These are phyloP conservation scores for Gobio occitaniae DNA, from an alignment of 2,797 vertebrate genomes.

Conservation along the genomic window DNA sequence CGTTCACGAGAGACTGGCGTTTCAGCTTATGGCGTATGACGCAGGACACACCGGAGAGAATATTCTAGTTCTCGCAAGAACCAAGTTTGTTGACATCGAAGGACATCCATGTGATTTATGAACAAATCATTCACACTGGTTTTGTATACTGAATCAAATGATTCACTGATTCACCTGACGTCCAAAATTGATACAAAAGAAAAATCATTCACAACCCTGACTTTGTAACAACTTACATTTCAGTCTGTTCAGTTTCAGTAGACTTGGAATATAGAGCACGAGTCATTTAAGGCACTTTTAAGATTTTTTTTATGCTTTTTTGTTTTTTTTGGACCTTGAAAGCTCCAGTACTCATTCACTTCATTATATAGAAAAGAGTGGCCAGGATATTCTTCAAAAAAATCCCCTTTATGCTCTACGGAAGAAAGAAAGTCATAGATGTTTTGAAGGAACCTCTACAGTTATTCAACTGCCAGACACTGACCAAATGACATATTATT, in stretches of 20 bases:
- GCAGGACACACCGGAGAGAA: too few species aligned
- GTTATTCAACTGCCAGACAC: neutral
- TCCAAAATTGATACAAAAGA: neutral
- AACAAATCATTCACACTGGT: neutral
- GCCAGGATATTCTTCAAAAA: neutral
- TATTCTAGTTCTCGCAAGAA: too few species aligned
- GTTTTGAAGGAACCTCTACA: neutral
- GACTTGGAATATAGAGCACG: neutral
- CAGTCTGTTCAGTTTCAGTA: neutral
- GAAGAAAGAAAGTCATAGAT: neutral
- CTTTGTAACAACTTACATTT: neutral
- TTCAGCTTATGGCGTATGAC: too few species aligned
- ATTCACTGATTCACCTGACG: neutral
- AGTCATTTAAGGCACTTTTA: neutral
- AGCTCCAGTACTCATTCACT: neutral
- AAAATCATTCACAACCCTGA: neutral
- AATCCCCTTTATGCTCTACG: neutral
- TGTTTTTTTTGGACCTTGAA: neutral
- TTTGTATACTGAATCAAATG: neutral
- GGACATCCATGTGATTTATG: neutral
- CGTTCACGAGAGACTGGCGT: too few species aligned
- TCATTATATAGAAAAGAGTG: neutral
- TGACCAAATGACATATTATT: slow-evolving; percentile 14
- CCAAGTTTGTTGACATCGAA: too few species aligned
- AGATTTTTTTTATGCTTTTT: neutral